A percentile compares a stretch with the other conserved stretches of the same genome.
Conservation (phyloP, 2,888 invertebrate genomes). For the Tigriopus californicus region DNA sequence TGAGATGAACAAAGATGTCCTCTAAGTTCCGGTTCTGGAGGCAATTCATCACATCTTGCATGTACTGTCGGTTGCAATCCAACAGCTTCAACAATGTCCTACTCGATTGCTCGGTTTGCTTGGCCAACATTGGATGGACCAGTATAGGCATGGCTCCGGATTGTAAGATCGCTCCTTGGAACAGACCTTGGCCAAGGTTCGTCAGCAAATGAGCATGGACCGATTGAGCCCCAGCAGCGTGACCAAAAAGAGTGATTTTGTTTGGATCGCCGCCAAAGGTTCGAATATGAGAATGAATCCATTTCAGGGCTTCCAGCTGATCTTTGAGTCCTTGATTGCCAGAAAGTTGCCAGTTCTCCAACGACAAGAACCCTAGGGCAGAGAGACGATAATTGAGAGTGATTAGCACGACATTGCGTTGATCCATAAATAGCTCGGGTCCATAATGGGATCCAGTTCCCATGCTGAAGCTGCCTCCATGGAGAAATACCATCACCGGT, state of each 20-base stretch:
- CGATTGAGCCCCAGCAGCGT: neutral
- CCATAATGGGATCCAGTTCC: neutral
- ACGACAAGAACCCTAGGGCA: neutral
- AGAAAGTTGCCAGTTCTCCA: neutral
- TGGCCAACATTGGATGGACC: no score
- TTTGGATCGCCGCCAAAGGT: conserved; percentile 1
- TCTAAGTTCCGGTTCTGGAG: no score
- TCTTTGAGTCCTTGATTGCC: conserved; percentile 4
- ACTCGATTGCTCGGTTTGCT: no score
- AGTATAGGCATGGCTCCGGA: neutral
- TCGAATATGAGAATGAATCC: neutral
- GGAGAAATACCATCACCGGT: conserved; percentile 2
- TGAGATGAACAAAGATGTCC: no score
- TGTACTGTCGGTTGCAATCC: no score
- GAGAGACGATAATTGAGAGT: neutral
- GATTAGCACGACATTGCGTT: neutral
- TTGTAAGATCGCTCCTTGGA: neutral
- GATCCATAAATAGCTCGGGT: neutral
- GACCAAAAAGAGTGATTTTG: conserved; percentile 1
- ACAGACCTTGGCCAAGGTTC: neutral
- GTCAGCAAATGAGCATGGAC: neutral
- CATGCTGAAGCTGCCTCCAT: neutral
- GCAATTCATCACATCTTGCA: no score
- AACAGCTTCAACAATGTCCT: no score
- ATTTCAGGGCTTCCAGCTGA: conserved; percentile 1